Conservation (phyloP, 2,888 invertebrate genomes). For the Lasioglossum morio region DNA sequence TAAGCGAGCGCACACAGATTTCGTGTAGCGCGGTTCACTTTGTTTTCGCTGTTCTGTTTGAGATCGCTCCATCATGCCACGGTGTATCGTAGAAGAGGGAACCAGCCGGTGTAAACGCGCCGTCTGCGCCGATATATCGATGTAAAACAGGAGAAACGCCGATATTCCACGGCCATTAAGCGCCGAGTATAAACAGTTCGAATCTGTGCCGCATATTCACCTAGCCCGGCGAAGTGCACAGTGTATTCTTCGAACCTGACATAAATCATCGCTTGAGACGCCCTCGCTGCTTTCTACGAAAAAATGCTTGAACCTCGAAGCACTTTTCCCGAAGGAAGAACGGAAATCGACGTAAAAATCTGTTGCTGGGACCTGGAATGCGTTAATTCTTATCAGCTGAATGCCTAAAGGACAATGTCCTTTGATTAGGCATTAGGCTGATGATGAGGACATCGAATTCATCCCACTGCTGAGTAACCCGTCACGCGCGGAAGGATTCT, state of each 20-base stretch:
- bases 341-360: background rate
- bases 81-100: slow-evolving; percentile 52
- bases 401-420: too few relatives aligned
- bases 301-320: background rate
- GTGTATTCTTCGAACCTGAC: background rate
- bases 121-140: slow-evolving; percentile 8
- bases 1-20: slow-evolving; percentile 40
- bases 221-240: background rate
- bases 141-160: slow-evolving; percentile 14
- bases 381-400: too few relatives aligned
- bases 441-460: too few relatives aligned
- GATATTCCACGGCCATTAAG: slow-evolving; percentile 36
- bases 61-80: slow-evolving; percentile 73
- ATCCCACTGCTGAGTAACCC: too few relatives aligned
- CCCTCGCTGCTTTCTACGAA: background rate
- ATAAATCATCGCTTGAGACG: slow-evolving; percentile 40
- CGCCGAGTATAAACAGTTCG: slow-evolving; percentile 21
- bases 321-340: background rate
- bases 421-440: too few relatives aligned
- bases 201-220: background rate
- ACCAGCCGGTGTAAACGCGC: slow-evolving; percentile 16
- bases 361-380: background rate
- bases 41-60: slow-evolving; percentile 66
- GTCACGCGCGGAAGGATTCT: background rate
- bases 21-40: slow-evolving; percentile 60